Conservation (phyloP, 2,888 invertebrate species). For the Synergus laeviventris region DNA sequence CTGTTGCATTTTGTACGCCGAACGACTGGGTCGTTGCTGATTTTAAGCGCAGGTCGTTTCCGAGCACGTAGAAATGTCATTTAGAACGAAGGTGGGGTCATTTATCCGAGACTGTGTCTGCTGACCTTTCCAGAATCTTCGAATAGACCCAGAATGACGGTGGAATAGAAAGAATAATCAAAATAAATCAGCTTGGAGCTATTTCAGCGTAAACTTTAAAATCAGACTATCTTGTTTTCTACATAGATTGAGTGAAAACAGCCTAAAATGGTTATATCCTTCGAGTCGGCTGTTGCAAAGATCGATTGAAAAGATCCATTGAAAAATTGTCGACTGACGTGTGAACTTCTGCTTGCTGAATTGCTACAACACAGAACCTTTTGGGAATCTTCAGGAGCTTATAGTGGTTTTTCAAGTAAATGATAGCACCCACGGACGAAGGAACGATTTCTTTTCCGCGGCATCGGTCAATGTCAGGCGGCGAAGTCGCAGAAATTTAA, state of each 20-base stretch:
- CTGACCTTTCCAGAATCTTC: conserved; percentile 28
- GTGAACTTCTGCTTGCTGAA: neutral
- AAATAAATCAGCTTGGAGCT: neutral
- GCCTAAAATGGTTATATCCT: neutral
- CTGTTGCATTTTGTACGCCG: conserved; percentile 36
- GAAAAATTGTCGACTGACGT: neutral
- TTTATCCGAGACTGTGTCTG: conserved; percentile 40
- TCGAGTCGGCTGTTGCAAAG: too few relatives aligned
- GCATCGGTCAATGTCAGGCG: conserved; percentile 71
- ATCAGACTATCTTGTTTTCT: neutral
- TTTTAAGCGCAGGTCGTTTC: conserved; percentile 45
- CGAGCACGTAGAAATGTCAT: conserved; percentile 50
- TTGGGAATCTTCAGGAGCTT: conserved; percentile 3
- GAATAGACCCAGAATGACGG: conserved; percentile 13
- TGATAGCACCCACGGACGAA: conserved; percentile 44
- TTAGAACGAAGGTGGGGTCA: conserved; percentile 48
- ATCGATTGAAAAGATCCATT: too few relatives aligned
- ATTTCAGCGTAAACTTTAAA: neutral
- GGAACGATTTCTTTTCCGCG: conserved; percentile 68
- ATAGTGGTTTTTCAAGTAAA: conserved; percentile 36
- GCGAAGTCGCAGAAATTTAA: conserved; percentile 71
- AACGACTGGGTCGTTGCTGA: conserved; percentile 41
- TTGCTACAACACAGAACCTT: neutral
- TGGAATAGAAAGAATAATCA: neutral
- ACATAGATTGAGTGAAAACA: neutral